Evolutionary conservation across 2,113 vertebrate species (phyloP), one percentile per base, ranked within the genome.

Genomic region (Merops nubicus): DNA sequence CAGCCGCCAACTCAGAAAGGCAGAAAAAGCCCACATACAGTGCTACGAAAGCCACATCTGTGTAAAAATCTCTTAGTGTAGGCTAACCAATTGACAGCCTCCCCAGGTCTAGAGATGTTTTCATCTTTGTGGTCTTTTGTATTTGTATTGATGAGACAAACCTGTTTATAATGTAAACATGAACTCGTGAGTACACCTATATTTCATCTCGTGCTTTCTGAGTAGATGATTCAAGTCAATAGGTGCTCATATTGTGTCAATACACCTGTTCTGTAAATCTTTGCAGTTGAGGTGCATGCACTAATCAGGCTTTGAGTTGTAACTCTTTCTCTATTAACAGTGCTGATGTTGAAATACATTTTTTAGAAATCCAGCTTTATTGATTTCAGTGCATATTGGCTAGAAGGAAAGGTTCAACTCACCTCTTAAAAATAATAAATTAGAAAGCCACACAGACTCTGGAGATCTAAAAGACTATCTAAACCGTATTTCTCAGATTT

Each of bases 61-160:
- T 89, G 85, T 86, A 94, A 95, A 94, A 90, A 47, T 83, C 82
- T 77, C 72, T 74, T 88, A 79, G 80, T 57, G 47, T 70, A 68
- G 76, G 72, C 63, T 93, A 86, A 76, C 22, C 75, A 70, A 77
- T 80, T 93, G 85, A 81, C 76, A 89, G 33, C 16, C 68, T 72
- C 68, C 18, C 22, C 38, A 84, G 83, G 70, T 57, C 48, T 38
- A 73, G 74, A 73, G 81, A 25, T 51, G 54, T 86, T 94, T 93
- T 96, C 54, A 59, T 88, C 78, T 78, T 94, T 67, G 26, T 65
- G 26, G 56, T 72, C 65, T 80, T 96, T 84, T 81, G 47, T 87
- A 51, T 77, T 80, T 80, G 38, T 95, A 77, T 75, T 63, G 85
- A 92, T 76, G 70, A 74, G 54, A 67, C 56, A 93, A 93, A 63